Percentiles rank a stretch among this genome's conserved stretches.
phyloP scores from a whole-genome alignment of 1,140 invertebrate species.

The Camponotus vicinus region DNA sequence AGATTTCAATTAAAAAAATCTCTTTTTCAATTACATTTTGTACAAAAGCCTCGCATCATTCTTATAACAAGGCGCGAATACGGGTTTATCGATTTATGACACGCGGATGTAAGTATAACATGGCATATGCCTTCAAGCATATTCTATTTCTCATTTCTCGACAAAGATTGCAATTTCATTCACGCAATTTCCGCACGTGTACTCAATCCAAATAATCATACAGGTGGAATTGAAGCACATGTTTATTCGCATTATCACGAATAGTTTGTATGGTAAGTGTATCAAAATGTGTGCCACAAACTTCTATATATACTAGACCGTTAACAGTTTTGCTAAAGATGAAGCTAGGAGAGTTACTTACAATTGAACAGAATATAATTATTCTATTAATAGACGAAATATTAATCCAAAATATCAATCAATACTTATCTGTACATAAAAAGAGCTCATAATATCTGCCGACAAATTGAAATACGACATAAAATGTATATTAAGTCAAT shows the following conservation, averaged over 20 bases:
- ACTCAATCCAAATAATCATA: neutral
- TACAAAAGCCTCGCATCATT: neutral
- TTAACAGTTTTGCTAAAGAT: too few species aligned
- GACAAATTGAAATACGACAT: too few species aligned
- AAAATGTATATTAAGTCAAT: too few species aligned
- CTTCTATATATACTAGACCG: too few species aligned
- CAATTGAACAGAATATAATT: too few species aligned
- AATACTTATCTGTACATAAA: too few species aligned
- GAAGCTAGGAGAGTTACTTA: too few species aligned
- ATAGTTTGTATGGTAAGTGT: conserved; percentile 17
- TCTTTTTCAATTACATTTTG: neutral
- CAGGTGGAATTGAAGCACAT: neutral
- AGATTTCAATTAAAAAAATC: too few species aligned
- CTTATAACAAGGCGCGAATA: neutral
- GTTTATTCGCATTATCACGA: neutral
- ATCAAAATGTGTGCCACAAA: neutral
- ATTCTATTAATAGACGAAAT: too few species aligned
- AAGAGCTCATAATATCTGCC: too few species aligned
- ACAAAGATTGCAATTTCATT: neutral
- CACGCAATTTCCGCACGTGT: neutral
- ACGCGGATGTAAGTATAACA: neutral
- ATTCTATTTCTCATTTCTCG: neutral
- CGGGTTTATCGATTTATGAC: conserved; percentile 8
- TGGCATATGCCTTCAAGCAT: neutral
- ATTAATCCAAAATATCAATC: too few species aligned